Evolutionary conservation across 2,888 invertebrate species (phyloP), one percentile per base, ranked within the genome.

Genomic region (Mesorhabditis spiculigera): DNA sequence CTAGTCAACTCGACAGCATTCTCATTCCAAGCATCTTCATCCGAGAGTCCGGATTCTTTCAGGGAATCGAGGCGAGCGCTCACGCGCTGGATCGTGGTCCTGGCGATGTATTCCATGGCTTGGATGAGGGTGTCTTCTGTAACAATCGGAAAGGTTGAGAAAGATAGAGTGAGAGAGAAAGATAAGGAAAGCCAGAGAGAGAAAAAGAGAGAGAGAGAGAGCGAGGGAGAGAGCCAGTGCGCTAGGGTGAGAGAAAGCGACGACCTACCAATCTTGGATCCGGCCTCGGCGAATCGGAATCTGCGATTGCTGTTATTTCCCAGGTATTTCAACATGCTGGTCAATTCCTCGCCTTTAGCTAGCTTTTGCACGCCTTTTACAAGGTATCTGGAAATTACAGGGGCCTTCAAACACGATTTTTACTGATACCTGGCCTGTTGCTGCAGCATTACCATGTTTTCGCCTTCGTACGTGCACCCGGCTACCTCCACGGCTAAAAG

Each of bases 391-490:
- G 1, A 73, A 75, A 42, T 50, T 50, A 50, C n/a, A 50, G 8
- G 58, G 28, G 28, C 1, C 28, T 1, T 28, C 3, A 50, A n/a
- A 50, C 10, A 43, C 16, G 42, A 16, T 16, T 65, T 13, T 16
- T 65, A 13, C 13, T 43, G 63, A 28, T 28, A 75, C 73, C 88
- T 86, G 4, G 95, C 94, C 0, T 93, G 93, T 88, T 96, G 96
- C 68, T 96, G 88, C 71, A 92, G 88, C 86, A 96, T 89, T 41
- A 96, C 95, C 0, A 95, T 95, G 87, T 96, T 95, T 89, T 96
- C 96, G 0, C 96, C 96, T 88, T 96, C 95, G 86, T 95, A 96
- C 0, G 95, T 96, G 86, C 92, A 92, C 70, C 92, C 92, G 65
- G 95, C 94, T 0, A 93, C 93, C 10, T 91, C 91, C 3, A 74